Base-by-base conservation (phyloP, 2,797 vertebrate genomes). In the Lepilemur ruficaudatus region DNA sequence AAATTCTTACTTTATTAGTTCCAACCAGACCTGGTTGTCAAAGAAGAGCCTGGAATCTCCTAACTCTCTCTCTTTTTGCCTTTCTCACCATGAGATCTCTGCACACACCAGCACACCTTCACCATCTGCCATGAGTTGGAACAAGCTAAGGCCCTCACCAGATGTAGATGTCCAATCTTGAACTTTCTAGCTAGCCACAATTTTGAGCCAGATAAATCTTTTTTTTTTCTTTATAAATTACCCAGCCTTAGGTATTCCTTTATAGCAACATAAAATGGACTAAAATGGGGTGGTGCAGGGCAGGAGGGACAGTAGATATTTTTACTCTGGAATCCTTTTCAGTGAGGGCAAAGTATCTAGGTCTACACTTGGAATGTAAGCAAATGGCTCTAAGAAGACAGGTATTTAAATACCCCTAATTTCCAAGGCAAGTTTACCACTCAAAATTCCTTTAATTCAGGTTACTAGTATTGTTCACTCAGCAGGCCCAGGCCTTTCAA, bases 401-500 rank as follows among this genome's bases (percentile, higher is more conserved):
- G 32, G 6, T 63, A 15, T 76, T 87, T 88, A 55, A 78, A 38
- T 32, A 2, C 32, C 30, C 30, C 25, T 72, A 78, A 72, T 9
- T 43, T 92, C 7, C 17, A 55, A 84, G 41, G 32, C 5, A 3
- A 30, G 2, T 55, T 89, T 65, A 82, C 38, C 12, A 82, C 25
- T 88, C 35, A 38, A 80, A 92, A 48, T 1, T 65, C 41, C 14
- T 89, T 94, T 85, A 20, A 75, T 57, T 25, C 13, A 61, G 7
- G 22, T 89, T 80, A 22, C 11, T 46, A 35, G 20, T 52, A 79
- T 75, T 48, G 13, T 55, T 89, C n/a, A 59, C 8, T 61, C 4
- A 82, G 18, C 75, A 80, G 85, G 14, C 43, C 5, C 38, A 59
- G 18, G 12, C 22, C 13, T 89, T 89, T 89, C 38, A 93, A 41